These are phyloP conservation scores for Saccostrea echinata DNA, from an alignment of 1,140 invertebrate genomes.

Conservation along the genomic window DNA sequence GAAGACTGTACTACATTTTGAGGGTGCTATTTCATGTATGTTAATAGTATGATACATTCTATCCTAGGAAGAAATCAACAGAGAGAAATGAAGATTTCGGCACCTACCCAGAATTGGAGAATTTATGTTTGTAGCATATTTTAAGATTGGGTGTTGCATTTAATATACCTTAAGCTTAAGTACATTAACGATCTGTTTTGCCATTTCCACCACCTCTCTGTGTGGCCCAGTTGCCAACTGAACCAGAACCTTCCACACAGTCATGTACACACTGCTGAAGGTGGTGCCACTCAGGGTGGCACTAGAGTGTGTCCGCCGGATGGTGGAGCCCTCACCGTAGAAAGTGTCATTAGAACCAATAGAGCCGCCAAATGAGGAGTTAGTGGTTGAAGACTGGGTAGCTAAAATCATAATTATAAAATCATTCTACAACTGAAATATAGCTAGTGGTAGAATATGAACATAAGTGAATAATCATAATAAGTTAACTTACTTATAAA, in stretches of 20 bases:
- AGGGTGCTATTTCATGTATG: too few species aligned
- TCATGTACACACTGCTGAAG: slow-evolving; percentile 86
- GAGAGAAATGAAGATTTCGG: too few species aligned
- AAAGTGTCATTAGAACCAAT: slow-evolving; percentile 55
- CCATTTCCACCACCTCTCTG: slow-evolving; percentile 88
- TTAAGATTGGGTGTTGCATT: neutral
- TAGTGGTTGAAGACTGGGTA: slow-evolving; percentile 51
- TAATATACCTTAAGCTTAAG: slow-evolving; percentile 88
- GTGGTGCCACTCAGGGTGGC: slow-evolving; percentile 55
- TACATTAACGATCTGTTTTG: slow-evolving; percentile 88
- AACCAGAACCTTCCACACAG: slow-evolving; percentile 90
- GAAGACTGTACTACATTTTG: too few species aligned
- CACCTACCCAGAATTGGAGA: too few species aligned
- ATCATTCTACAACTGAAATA: too few species aligned
- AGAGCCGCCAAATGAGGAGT: slow-evolving; percentile 27
- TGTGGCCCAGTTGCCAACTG: slow-evolving; percentile 91
- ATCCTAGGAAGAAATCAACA: too few species aligned
- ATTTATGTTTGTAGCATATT: too few species aligned
- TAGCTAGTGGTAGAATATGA: too few species aligned
- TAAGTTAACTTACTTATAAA: too few species aligned
- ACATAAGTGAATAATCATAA: too few species aligned
- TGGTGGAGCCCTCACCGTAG: slow-evolving; percentile 47
- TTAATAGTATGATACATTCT: too few species aligned
- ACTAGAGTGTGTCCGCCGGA: slow-evolving; percentile 71
- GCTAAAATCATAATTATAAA: slow-evolving; percentile 46